Evolutionary conservation across 1,140 invertebrate genomes (phyloP).

Genomic region (Aphelenchoides avenae): DNA sequence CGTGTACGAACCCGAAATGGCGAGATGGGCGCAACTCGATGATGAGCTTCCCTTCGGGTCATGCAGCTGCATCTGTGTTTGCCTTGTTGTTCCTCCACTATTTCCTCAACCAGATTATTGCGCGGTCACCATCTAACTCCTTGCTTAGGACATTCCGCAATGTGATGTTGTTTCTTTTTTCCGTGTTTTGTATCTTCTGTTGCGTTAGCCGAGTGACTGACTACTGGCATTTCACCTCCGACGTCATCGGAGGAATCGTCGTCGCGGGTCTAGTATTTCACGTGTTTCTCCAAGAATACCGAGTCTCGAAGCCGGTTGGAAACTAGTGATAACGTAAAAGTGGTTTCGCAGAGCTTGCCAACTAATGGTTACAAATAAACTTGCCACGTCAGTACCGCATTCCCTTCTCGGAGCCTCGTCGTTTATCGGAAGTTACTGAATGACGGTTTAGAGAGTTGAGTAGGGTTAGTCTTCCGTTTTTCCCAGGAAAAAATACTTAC

Average conservation of each 20-base stretch:
- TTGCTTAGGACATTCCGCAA: constrained; percentile 10
- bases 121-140: not conserved
- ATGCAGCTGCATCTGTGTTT: constrained; percentile 27
- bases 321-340: no score
- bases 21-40: constrained; percentile 25
- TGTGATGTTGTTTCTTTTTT: constrained; percentile 8
- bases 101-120: constrained; percentile 18
- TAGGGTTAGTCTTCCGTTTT: no score
- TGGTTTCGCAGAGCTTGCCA: no score
- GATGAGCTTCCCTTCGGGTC: constrained; percentile 31
- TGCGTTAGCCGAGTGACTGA: constrained; percentile 25
- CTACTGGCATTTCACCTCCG: constrained; percentile 23
- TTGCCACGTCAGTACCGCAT: no score
- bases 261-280: constrained; percentile 19
- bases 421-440: no score
- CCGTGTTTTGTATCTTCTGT: constrained; percentile 18
- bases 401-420: no score
- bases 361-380: no score
- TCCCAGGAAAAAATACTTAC: no score
- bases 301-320: no score
- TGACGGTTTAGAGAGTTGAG: no score
- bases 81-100: constrained; percentile 16
- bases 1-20: no score
- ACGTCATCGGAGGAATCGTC: constrained; percentile 22
- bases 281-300: constrained; percentile 16